Conservation (phyloP, 2,113 vertebrate genomes). For the Hemiprocne comata region DNA sequence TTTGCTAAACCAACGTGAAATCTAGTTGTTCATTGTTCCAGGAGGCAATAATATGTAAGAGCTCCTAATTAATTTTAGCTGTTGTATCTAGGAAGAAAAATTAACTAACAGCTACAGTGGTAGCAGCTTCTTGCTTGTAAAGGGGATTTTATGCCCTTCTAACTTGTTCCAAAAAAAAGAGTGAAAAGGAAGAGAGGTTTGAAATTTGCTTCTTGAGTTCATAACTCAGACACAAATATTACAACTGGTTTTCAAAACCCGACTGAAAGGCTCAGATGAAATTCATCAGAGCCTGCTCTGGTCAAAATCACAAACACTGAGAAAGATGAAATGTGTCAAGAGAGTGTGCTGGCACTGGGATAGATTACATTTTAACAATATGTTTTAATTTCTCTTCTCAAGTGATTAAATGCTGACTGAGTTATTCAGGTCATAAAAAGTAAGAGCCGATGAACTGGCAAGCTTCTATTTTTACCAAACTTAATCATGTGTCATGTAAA, state of each 20-base stretch:
- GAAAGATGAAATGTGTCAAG: background rate
- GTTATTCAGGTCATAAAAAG: background rate
- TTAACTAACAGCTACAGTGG: background rate
- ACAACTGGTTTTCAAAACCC: background rate
- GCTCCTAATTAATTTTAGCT: background rate
- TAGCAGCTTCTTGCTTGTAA: background rate
- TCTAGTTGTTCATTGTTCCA: background rate
- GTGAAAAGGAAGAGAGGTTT: background rate
- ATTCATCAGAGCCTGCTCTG: background rate
- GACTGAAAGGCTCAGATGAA: background rate
- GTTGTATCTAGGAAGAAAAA: background rate
- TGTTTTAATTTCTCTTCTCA: background rate
- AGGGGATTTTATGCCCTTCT: background rate
- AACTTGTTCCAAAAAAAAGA: background rate
- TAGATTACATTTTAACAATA: background rate
- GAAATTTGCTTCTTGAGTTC: background rate
- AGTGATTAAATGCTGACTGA: background rate
- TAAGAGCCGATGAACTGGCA: background rate
- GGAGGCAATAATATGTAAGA: background rate
- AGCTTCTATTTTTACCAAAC: background rate
- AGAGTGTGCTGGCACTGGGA: background rate
- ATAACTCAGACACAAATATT: background rate
- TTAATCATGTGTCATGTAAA: background rate
- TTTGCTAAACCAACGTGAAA: background rate
- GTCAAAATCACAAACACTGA: background rate